These are phyloP conservation scores for Pomatorhinus ruficollis DNA, from an alignment of 2,113 vertebrate species.

Conservation along the genomic window DNA sequence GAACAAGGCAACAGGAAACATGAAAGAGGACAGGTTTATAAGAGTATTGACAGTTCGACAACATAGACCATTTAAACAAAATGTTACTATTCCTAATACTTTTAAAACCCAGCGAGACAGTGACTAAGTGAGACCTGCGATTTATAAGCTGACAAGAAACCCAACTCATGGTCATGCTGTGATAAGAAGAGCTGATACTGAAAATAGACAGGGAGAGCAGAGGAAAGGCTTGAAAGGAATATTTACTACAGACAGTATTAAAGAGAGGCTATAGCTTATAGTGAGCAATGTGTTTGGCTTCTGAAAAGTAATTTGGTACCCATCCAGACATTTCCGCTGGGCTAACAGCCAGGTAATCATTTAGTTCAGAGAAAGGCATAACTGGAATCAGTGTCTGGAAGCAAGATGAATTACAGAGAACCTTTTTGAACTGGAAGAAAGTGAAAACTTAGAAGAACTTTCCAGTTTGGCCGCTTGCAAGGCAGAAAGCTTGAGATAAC, in stretches of 20 bases:
- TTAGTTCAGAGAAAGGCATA: background rate
- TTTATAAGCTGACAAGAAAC: background rate
- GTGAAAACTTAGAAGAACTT: background rate
- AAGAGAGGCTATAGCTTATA: background rate
- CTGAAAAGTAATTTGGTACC: conserved; percentile 36
- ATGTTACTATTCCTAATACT: background rate
- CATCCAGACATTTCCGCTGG: background rate
- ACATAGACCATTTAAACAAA: background rate
- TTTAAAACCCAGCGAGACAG: background rate
- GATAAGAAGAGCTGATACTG: background rate
- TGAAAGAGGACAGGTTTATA: background rate
- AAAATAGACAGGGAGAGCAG: background rate
- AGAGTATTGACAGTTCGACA: background rate
- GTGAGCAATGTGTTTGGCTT: conserved; percentile 28
- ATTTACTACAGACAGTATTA: background rate
- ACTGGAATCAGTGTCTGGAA: background rate
- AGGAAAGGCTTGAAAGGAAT: background rate
- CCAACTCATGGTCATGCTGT: background rate
- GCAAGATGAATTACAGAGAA: background rate
- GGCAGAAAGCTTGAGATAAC: background rate
- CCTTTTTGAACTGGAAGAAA: background rate
- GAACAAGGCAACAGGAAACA: background rate
- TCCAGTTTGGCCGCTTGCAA: background rate
- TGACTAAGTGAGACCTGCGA: background rate
- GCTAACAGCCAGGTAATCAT: background rate